phyloP scores from a whole-genome alignment of 2,888 invertebrate species.

The Mellilla xanthometata region DNA sequence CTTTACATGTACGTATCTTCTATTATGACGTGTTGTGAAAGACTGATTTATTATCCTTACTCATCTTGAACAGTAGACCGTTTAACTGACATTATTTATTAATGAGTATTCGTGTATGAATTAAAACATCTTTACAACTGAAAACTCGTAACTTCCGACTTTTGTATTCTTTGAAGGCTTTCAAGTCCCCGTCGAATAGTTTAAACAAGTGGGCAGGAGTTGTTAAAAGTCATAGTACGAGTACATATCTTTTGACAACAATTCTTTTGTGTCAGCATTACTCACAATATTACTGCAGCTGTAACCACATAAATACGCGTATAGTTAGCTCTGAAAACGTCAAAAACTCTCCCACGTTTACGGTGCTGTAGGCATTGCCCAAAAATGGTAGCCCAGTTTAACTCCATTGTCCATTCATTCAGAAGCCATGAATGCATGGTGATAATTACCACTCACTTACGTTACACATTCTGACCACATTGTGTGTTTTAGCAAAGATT shows the following conservation, averaged over 20 bases:
- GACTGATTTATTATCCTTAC: conserved; percentile 2
- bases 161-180: no score
- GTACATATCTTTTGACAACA: not conserved
- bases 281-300: not conserved
- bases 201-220: no score
- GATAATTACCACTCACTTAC: conserved; percentile 26
- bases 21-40: not conserved
- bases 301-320: not conserved
- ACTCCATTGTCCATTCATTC: conserved; percentile 37
- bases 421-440: conserved; percentile 25
- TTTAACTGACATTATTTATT: no score
- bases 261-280: not conserved
- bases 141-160: no score
- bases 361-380: not conserved
- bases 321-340: not conserved
- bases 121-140: no score
- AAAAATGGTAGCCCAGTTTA: conserved; percentile 15
- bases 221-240: not conserved
- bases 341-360: conserved; percentile 16
- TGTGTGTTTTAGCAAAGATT: conserved; percentile 31
- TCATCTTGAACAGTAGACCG: not conserved
- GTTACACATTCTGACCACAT: conserved; percentile 20
- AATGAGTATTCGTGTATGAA: no score
- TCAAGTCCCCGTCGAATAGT: no score
- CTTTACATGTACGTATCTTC: no score